These are phyloP conservation scores for Reinhardtius hippoglossoides DNA, from an alignment of 2,113 vertebrate genomes.

Conservation along the genomic window DNA sequence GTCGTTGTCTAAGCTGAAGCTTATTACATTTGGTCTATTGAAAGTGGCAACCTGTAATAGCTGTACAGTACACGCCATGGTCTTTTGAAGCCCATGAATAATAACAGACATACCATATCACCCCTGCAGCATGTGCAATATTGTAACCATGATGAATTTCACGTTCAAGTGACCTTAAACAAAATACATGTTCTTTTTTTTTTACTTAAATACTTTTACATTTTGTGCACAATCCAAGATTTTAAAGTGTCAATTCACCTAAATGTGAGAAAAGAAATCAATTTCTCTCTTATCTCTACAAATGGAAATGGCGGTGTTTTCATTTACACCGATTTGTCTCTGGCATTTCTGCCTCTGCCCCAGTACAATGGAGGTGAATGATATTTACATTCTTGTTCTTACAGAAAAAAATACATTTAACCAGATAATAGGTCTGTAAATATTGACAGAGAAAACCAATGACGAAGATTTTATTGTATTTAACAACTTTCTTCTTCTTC, in stretches of 20 bases:
- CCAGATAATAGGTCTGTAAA: too few species aligned
- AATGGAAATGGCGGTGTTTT: background rate
- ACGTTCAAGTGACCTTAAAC: background rate
- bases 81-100: background rate
- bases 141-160: background rate
- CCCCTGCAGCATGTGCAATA: background rate
- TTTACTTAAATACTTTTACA: background rate
- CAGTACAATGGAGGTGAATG: background rate
- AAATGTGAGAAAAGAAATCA: background rate
- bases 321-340: background rate
- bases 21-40: constrained; percentile 30
- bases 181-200: background rate
- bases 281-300: background rate
- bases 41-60: constrained; percentile 18
- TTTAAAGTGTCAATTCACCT: background rate
- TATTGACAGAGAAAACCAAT: too few species aligned
- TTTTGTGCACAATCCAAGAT: background rate
- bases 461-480: too few species aligned
- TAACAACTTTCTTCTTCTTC: too few species aligned
- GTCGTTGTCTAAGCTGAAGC: constrained; percentile 18
- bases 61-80: constrained; percentile 10
- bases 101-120: background rate
- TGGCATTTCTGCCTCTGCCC: background rate
- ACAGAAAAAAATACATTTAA: background rate
- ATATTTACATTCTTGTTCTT: background rate